Base-by-base conservation (phyloP, 2,888 invertebrate genomes). In the Dicycla oo region DNA sequence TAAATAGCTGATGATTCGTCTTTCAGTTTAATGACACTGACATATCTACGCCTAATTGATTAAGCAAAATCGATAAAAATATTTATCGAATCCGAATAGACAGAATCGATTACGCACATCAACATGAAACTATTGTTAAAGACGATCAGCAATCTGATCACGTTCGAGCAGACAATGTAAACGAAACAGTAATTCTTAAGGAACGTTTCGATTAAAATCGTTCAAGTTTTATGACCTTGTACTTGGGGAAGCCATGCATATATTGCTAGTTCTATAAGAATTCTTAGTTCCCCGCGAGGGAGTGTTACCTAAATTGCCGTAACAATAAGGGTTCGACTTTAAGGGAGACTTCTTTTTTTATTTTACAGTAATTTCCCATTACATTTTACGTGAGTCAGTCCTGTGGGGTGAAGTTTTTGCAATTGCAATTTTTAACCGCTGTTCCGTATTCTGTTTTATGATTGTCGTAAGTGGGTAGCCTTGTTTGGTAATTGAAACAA, bases 281-380 rank as follows among this genome's bases (percentile, higher is more conserved):
- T 86, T 87, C 89, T 88, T 87, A 87, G 86, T 86, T 83, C 85
- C 88, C 82, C 81, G 82, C 86, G 81, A 85, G 88, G 87, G 89
- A 83, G 80, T 82, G 83, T 88, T 86, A 88, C 85, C 89, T 88
- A 88, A 89, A 89, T 89, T 89, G 87, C 88, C 88, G 88, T 85
- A 88, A 89, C 89, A 88, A 86, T 89, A 88, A 88, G 89, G 89
- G 89, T 86, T 85, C 87, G 78, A 65, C 80, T 82, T 78, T 78
- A 84, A 85, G 88, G 88, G 88, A 85, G 85, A 81, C 80, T 84
- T 84, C 76, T 78, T 88, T 88, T 34, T 89, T 88, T 89, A 89
- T 89, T 89, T 89, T 89, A 89, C 84, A 89, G 89, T 89, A 89
- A 89, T 89, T 89, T 89, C 88, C 88, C 86, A 89, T 89, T 89